Conservation (phyloP, 2,888 invertebrate species). For the Watsonalla cultraria region DNA sequence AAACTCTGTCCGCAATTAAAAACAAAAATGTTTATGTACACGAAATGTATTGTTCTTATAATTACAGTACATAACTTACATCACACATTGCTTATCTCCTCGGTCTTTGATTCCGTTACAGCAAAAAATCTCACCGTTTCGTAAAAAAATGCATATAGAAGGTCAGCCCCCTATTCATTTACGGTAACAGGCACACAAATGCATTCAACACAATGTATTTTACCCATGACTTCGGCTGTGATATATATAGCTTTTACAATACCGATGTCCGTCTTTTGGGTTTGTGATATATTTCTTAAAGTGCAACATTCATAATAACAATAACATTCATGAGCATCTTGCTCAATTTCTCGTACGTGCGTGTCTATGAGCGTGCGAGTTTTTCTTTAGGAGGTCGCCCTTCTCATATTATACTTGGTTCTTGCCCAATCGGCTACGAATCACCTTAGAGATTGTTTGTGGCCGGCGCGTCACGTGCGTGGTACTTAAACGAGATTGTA, state of each 20-base stretch:
- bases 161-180: too few relatives aligned
- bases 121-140: neutral
- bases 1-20: neutral
- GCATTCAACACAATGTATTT: too few relatives aligned
- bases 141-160: neutral
- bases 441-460: conserved; percentile 4
- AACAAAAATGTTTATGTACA: neutral
- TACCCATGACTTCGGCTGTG: too few relatives aligned
- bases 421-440: neutral
- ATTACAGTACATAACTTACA: neutral
- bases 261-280: too few relatives aligned
- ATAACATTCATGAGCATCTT: too few relatives aligned
- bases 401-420: neutral
- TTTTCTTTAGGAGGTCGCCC: too few relatives aligned
- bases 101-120: neutral
- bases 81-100: neutral
- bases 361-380: too few relatives aligned
- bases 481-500: conserved; percentile 13
- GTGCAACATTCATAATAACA: too few relatives aligned
- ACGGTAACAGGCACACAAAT: too few relatives aligned
- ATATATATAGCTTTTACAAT: too few relatives aligned
- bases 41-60: neutral
- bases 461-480: conserved; percentile 12
- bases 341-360: too few relatives aligned
- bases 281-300: too few relatives aligned